Evolutionary conservation across 2,888 invertebrate genomes (phyloP), one percentile per base, ranked within the genome.

Genomic region (Calliopum simillimum): DNA sequence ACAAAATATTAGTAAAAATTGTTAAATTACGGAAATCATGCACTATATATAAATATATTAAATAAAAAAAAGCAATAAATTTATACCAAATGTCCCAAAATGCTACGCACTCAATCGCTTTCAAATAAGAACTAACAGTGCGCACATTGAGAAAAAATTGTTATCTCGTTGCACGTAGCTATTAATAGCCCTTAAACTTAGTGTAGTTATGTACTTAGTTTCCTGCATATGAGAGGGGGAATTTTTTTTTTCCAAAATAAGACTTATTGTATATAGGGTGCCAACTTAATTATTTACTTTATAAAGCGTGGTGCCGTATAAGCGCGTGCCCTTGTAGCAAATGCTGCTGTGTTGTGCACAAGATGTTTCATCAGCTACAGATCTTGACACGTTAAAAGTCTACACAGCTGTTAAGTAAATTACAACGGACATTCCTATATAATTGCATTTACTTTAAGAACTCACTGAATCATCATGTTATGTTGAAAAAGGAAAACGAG

Each of bases 171-270:
- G 33, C 33, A 33, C 8, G 33, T 33, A 33, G 33, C 33, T 33
- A 55, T 65, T 65, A 55, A 65, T 19, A 14, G 41, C 65, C 16
- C 44, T 55, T 47, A 47, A 41, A 21, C 8, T 21, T 14, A 14
- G 65, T 65, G 53, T 51, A 55, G 25, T 49, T 16, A 44, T 65
- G 53, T 51, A 55, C 25, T 49, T 16, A 44, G 16, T 56, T 11
- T 16, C 4, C 43, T 12, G 5, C 51, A 53, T 64, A n/a, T 14
- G 16, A 46, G 21, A 65, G 55, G 49, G 56, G 56, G 44, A 53
- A 66, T 23, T 44, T 13, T 66, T 64, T 23, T 44, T 13, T 66
- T 64, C 64, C 53, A 64, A 64, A 53, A 41, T 64, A 51, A 64
- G 53, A 64, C 3, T 16, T 21, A 49, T n/a, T 13, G 25, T 0